A percentile compares a stretch with the other conserved stretches of the same genome.
phyloP scores from a whole-genome alignment of 2,797 vertebrate genomes.

The Myripristis jacobus region DNA sequence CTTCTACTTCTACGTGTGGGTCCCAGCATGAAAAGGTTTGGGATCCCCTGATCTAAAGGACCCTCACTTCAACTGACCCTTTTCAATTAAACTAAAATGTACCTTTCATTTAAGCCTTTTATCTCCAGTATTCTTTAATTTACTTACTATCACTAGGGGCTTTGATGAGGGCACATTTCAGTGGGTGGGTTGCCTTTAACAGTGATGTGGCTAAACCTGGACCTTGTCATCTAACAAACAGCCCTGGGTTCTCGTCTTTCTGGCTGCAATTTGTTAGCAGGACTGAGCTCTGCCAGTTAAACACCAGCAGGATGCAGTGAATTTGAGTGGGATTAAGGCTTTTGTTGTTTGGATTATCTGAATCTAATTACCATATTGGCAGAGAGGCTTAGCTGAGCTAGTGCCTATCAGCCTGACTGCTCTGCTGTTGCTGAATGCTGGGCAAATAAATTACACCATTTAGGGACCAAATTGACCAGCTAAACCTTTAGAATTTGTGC shows the following conservation, averaged over 20 bases:
- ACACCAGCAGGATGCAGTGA: conserved; percentile 56
- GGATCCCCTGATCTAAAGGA: too few relatives aligned
- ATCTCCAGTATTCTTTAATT: too few relatives aligned
- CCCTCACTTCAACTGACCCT: too few relatives aligned
- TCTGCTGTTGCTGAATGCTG: conserved; percentile 24
- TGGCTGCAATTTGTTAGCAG: conserved; percentile 59
- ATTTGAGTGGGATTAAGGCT: conserved; percentile 68
- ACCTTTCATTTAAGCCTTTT: too few relatives aligned
- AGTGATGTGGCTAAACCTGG: conserved; percentile 59
- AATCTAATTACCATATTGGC: conserved; percentile 69
- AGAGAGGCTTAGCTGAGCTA: conserved; percentile 56
- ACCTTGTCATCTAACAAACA: conserved; percentile 63
- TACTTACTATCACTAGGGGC: neutral
- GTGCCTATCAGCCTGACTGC: conserved; percentile 45
- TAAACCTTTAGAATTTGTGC: conserved; percentile 12
- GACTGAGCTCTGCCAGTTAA: conserved; percentile 56
- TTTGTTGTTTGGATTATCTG: conserved; percentile 76
- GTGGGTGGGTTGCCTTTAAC: neutral
- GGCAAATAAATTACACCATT: conserved; percentile 27
- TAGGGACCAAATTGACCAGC: conserved; percentile 14
- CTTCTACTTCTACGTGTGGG: too few relatives aligned
- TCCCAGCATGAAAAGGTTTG: too few relatives aligned
- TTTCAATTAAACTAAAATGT: too few relatives aligned
- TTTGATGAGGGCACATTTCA: neutral
- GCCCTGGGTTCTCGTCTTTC: conserved; percentile 62